phyloP scores from a whole-genome alignment of 2,888 invertebrate species.

The Uloborus plumipes region DNA sequence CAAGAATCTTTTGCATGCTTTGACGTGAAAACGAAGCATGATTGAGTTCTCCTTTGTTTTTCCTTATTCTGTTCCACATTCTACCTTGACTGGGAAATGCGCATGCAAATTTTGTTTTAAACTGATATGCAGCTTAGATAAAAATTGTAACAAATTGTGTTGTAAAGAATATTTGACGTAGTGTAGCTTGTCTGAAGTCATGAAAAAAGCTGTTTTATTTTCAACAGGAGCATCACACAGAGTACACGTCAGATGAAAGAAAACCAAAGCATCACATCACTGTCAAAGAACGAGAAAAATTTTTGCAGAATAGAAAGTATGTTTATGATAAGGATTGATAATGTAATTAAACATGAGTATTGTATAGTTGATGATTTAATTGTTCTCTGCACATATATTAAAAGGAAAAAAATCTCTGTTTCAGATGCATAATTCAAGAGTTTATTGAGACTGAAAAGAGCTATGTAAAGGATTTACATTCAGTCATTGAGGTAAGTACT shows the following conservation, averaged over 20 bases:
- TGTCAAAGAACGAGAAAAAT: constrained; percentile 53
- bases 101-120: no score
- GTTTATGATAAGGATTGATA: neutral
- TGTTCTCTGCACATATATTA: neutral
- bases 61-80: no score
- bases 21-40: no score
- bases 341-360: no score
- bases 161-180: no score
- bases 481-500: constrained; percentile 80
- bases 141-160: no score
- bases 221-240: constrained; percentile 46
- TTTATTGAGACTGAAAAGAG: constrained; percentile 91
- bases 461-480: constrained; percentile 90
- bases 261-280: constrained; percentile 37
- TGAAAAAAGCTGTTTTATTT: neutral
- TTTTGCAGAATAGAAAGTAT: constrained; percentile 57
- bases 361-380: neutral
- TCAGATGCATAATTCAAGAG: constrained; percentile 85
- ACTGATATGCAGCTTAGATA: no score
- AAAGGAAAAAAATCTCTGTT: neutral
- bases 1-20: no score
- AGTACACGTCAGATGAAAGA: constrained; percentile 30
- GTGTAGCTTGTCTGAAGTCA: no score
- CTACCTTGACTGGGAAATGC: no score
- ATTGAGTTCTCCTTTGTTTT: no score